Evolutionary conservation across 1,140 invertebrate genomes (phyloP).

Genomic region (Bombus confusus): DNA sequence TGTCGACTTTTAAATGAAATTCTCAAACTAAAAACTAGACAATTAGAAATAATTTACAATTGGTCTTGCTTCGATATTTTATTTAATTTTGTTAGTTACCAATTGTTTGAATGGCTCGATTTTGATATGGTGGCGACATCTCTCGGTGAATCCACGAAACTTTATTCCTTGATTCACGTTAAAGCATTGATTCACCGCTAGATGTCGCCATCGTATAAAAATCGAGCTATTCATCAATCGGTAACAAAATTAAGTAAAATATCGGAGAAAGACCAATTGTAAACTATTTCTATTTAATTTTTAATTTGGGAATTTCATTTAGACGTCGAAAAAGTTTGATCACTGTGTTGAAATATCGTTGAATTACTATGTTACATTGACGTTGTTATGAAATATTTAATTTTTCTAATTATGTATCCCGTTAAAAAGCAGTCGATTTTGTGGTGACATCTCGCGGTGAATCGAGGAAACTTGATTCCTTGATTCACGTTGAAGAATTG

Average conservation of each 20-base stretch:
- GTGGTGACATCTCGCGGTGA: neutral
- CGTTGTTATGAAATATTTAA: no score
- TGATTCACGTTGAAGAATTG: no score
- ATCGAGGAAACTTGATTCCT: no score
- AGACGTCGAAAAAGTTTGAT: no score
- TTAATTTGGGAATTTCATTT: no score
- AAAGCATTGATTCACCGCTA: neutral
- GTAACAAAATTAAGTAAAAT: neutral
- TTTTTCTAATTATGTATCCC: no score
- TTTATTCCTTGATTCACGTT: no score
- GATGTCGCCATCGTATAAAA: neutral
- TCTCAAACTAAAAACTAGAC: neutral
- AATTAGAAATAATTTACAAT: neutral
- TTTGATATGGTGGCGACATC: neutral
- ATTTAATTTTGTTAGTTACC: neutral
- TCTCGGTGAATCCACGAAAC: neutral
- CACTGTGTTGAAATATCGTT: no score
- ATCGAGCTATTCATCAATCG: neutral
- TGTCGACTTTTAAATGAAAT: neutral
- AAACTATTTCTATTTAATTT: neutral
- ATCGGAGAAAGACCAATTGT: neutral
- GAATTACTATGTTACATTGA: no score
- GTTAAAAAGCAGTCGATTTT: no score
- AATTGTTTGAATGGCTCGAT: neutral
- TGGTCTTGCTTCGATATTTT: neutral